Percentiles rank a stretch among this genome's conserved stretches.
Conservation (phyloP, 2,113 vertebrate species). For the Serinus canaria region DNA sequence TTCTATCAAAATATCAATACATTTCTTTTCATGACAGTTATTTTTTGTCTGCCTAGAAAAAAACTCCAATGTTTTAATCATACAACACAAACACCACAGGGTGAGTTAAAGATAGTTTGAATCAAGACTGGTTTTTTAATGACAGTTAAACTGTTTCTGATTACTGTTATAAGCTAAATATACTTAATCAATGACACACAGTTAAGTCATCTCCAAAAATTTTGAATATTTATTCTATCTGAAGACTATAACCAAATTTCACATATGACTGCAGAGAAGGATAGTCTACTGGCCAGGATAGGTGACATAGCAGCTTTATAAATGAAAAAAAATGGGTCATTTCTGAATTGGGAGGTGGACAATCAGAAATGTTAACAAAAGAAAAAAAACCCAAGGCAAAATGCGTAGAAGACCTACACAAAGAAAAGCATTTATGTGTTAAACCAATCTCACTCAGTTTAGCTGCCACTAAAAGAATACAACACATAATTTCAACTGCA, state of each 20-base stretch:
- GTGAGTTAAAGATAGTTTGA: neutral
- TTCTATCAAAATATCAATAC: neutral
- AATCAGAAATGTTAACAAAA: neutral
- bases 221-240: neutral
- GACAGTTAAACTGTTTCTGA: neutral
- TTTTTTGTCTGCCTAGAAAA: neutral
- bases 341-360: neutral
- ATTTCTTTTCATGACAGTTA: neutral
- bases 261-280: neutral
- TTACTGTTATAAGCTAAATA: neutral
- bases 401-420: neutral
- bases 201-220: neutral
- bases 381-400: neutral
- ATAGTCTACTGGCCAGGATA: neutral
- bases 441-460: neutral
- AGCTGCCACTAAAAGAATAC: neutral
- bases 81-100: neutral
- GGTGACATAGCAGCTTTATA: neutral
- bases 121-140: neutral
- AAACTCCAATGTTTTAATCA: neutral
- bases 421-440: fast-evolving
- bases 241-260: neutral
- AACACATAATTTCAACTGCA: neutral
- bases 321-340: neutral
- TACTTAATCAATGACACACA: neutral